Evolutionary conservation across 2,888 invertebrate genomes (phyloP), one percentile per base, ranked within the genome.

Genomic region (Lasiommata megera): DNA sequence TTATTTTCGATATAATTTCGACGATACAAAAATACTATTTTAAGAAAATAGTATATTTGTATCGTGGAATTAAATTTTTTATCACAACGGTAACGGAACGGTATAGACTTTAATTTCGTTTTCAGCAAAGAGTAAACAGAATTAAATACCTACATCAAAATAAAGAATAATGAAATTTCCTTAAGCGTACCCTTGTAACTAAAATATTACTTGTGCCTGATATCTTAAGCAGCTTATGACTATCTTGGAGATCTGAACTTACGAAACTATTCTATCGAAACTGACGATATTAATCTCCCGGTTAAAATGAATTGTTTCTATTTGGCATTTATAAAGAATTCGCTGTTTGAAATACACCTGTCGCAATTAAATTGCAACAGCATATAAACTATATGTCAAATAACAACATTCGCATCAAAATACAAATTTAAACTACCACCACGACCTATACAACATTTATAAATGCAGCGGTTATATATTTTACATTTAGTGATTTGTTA

Each of bases 281-380:
- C 9, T 34, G 9, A 34, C 34, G 34, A 34, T 34, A 9, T 11
- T 34, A 50, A 52, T 17, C 29, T 17, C 16, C 31, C 29, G 41
- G 23, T 12, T 31, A 50, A 56, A 50, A 50, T 31, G 50, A 34
- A 41, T 56, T 43, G 41, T 58, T 58, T 58, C 37, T 50, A 31
- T 50, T 50, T 59, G 58, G 54, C 51, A 59, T 59, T 59, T 59
- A 59, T 53, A 41, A 43, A 58, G 47, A 53, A 58, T 53, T 53
- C 36, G 41, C 40, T 41, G 41, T 52, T 41, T 31, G 40, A 41
- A 52, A 52, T 52, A 52, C 18, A 41, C 16, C 18, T 52, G 52
- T 52, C 18, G 52, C 41, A 52, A 52, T 41, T 12, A 17, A 12
- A 41, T 52, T 52, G 40, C 52, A 28, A 31, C 51, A 16, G 12